Percentiles rank a stretch among this genome's conserved stretches.
phyloP scores from a whole-genome alignment of 2,797 vertebrate genomes.

The Ctenosaura bakeri region DNA sequence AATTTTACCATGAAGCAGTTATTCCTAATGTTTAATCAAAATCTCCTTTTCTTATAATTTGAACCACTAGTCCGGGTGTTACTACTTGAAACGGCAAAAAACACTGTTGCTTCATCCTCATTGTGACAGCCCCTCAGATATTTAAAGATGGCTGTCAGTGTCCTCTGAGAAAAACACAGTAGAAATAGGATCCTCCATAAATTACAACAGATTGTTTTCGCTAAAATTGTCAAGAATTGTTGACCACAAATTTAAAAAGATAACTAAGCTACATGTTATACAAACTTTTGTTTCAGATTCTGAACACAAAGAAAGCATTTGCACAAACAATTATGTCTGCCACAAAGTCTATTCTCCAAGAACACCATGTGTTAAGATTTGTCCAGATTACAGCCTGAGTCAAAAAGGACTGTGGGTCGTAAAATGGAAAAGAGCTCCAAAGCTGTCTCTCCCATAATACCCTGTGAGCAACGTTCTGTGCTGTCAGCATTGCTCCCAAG shows the following conservation, averaged over 20 bases:
- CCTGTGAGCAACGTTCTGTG: background rate
- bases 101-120: no score
- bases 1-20: no score
- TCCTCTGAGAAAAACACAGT: no score
- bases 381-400: background rate
- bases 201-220: background rate
- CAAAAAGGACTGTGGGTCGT: background rate
- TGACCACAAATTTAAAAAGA: background rate
- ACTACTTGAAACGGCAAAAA: no score
- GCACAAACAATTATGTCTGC: background rate
- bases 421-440: background rate
- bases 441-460: background rate
- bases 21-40: no score
- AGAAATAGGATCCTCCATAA: background rate
- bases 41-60: no score
- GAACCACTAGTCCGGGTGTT: no score
- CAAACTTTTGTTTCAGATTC: background rate
- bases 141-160: no score
- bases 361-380: background rate
- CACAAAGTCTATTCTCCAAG: background rate
- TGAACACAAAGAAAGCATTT: background rate
- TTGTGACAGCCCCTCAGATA: no score
- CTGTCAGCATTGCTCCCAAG: background rate
- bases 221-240: conserved; percentile 1
- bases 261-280: background rate